Evolutionary conservation across 2,113 vertebrate genomes (phyloP).

Genomic region (Neolamprologus kungweensis): DNA sequence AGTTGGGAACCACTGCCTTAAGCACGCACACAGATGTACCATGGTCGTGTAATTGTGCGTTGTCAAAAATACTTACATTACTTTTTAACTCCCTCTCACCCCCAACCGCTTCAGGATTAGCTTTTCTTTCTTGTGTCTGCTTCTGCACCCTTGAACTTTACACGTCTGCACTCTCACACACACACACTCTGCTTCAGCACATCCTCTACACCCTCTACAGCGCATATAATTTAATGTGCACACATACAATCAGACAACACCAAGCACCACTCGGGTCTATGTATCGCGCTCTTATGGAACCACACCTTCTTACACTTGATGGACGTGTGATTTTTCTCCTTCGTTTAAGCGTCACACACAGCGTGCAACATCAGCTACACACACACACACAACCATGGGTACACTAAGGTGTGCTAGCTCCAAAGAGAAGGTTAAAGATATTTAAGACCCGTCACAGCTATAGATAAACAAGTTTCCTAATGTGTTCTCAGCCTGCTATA

Average conservation of each 20-base stretch:
- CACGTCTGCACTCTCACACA: background rate
- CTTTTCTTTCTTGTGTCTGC: background rate
- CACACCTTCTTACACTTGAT: background rate
- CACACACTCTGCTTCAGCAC: background rate
- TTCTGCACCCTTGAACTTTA: background rate
- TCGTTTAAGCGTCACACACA: background rate
- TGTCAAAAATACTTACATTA: background rate
- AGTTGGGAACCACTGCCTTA: background rate
- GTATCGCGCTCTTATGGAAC: background rate
- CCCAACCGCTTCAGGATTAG: background rate
- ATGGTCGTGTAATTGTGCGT: background rate
- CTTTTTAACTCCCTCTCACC: background rate
- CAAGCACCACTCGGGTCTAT: background rate
- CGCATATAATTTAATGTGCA: background rate
- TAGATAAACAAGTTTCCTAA: background rate
- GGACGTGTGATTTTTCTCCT: background rate
- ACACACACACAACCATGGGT: background rate
- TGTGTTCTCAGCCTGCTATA: background rate
- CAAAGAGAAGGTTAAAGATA: background rate
- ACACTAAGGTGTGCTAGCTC: background rate
- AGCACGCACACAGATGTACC: accelerated
- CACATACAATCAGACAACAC: background rate
- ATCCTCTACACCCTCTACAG: accelerated
- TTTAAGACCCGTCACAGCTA: background rate
- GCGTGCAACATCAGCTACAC: background rate